These are phyloP conservation scores for Cnemophilus loriae DNA, from an alignment of 2,113 vertebrate genomes.

Conservation along the genomic window DNA sequence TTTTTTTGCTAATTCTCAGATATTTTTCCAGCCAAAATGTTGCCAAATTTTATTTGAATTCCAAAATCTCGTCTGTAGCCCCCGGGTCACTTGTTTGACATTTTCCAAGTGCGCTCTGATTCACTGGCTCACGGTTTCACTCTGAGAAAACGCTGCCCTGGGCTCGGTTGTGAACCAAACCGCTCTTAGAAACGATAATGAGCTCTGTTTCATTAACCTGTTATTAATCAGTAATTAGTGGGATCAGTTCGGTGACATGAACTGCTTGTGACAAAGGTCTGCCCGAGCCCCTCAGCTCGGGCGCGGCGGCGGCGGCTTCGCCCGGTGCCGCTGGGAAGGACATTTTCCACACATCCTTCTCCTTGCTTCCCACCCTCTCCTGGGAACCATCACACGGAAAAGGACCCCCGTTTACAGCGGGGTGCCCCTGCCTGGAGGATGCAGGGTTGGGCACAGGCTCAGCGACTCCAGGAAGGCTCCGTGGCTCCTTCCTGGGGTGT, in stretches of 20 bases:
- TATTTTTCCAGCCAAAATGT: neutral
- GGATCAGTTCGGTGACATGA: neutral
- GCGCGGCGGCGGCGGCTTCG: neutral
- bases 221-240: slow-evolving; percentile 25
- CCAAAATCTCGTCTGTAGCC: neutral
- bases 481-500: neutral
- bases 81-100: neutral
- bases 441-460: neutral
- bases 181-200: neutral
- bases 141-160: neutral
- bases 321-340: fast-evolving
- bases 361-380: neutral
- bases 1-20: neutral
- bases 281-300: neutral
- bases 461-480: fast-evolving
- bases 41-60: neutral
- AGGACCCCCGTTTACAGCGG: fast-evolving
- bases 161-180: neutral
- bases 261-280: neutral
- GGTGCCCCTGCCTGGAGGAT: neutral
- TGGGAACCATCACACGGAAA: fast-evolving
- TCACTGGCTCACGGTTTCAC: neutral
- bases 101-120: neutral
- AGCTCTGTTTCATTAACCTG: slow-evolving; percentile 2
- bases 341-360: fast-evolving